Percentiles rank a stretch among this genome's conserved stretches.
Conservation (phyloP, 2,113 vertebrate genomes). For the Nothoprocta perdicaria region DNA sequence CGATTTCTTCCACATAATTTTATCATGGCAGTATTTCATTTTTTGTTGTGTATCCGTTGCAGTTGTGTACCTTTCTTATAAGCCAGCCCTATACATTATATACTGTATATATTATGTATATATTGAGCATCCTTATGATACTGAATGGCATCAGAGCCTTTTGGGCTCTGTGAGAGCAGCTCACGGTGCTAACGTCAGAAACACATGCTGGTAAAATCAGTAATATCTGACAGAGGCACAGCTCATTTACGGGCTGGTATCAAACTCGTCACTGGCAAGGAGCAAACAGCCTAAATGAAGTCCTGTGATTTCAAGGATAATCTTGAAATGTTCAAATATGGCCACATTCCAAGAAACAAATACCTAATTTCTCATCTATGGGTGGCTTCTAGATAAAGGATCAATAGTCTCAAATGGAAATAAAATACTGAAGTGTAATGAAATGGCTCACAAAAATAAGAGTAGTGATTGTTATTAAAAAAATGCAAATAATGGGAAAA, state of each 20-base stretch:
- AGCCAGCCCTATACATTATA: neutral
- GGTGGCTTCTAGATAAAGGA: neutral
- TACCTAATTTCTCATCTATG: neutral
- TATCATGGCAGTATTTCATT: neutral
- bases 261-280: neutral
- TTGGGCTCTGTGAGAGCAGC: neutral
- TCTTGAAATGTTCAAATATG: neutral
- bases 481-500: neutral
- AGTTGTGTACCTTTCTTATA: neutral
- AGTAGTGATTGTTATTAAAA: neutral
- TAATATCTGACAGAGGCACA: neutral
- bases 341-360: neutral
- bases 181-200: neutral
- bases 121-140: no score
- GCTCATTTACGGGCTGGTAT: neutral
- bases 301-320: neutral
- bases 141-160: neutral
- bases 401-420: neutral
- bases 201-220: neutral
- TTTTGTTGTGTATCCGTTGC: neutral
- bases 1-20: neutral
- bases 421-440: neutral
- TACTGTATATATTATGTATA: no score
- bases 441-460: neutral
- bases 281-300: neutral